Evolutionary conservation across 92 coral and sea anemone genomes (phyloP), one percentile per base, ranked within the genome.

Genomic region (Scolanthus callimorphus): DNA sequence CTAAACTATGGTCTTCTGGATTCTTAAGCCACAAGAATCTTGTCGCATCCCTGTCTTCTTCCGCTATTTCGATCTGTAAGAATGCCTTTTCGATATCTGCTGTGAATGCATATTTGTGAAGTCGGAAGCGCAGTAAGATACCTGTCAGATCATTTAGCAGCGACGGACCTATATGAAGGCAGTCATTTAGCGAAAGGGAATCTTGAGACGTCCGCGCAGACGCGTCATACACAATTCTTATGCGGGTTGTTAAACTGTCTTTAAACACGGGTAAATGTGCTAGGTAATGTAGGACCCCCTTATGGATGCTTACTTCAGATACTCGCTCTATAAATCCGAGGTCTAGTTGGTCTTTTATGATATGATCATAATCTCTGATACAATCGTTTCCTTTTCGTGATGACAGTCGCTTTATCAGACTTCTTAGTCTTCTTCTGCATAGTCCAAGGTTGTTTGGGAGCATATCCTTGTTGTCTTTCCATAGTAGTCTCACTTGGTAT

Each of bases 201-300:
- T 46, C 74, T 6, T 39, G 25, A 0, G 27, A 25, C 29, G 68
- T 30, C 1, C 31, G 41, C 1, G 71, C 50, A 4, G 69, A 59
- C 8, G 66, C 70, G 13, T 77, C 76, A 31, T 57, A 80, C 15
- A 80, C 76, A 10, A 73, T 66, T 29, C 81, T 31, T 0, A 81
- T 67, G 1, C 77, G 63, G 49, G 82, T 81, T 29, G 55, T 20
- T 20, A 39, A 51, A 1, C 59, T 47, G 15, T 62, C 44, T 17
- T 65, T 52, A 4, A 79, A 13, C 3, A 64, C 69, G 19, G 54
- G 75, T 30, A 71, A 75, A 39, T 72, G 75, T 20, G 86, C 63
- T 6, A 79, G 30, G 23, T 71, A 79, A 29, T 79, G 80, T 60
- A 26, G 17, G 26, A 17, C 26, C 4, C 21, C 28, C 1, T 2